Conservation (phyloP, 2,797 vertebrate species). For the Rhincodon typus region DNA sequence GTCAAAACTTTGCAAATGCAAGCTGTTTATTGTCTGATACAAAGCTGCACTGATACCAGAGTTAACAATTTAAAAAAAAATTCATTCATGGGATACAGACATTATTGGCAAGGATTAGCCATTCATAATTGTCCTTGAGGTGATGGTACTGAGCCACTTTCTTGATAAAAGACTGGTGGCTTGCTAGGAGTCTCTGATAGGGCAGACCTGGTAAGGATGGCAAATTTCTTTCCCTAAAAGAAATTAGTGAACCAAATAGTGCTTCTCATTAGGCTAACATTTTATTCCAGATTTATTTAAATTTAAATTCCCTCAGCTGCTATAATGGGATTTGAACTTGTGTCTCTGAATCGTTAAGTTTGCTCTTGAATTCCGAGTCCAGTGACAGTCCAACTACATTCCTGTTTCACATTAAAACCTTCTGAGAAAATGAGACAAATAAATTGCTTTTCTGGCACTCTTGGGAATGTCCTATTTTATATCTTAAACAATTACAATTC, state of each 20-base stretch:
- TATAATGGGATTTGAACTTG: not conserved
- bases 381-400: not conserved
- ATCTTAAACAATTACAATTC: no score
- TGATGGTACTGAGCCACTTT: not conserved
- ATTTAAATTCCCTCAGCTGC: not conserved
- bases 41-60: no score
- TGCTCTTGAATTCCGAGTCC: no score
- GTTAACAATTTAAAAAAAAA: no score
- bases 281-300: not conserved
- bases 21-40: no score
- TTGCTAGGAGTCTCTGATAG: not conserved
- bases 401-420: not conserved
- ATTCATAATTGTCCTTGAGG: not conserved
- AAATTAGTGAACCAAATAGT: no score
- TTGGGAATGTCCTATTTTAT: no score
- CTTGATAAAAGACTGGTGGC: not conserved
- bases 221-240: not conserved
- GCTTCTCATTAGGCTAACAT: no score
- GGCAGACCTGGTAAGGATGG: not conserved
- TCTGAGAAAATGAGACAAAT: not conserved
- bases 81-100: no score
- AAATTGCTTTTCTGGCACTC: not conserved
- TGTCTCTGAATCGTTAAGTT: no score
- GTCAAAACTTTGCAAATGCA: no score
- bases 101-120: not conserved